Base-by-base conservation (phyloP, 2,797 vertebrate genomes). In the Aythya fuligula region DNA sequence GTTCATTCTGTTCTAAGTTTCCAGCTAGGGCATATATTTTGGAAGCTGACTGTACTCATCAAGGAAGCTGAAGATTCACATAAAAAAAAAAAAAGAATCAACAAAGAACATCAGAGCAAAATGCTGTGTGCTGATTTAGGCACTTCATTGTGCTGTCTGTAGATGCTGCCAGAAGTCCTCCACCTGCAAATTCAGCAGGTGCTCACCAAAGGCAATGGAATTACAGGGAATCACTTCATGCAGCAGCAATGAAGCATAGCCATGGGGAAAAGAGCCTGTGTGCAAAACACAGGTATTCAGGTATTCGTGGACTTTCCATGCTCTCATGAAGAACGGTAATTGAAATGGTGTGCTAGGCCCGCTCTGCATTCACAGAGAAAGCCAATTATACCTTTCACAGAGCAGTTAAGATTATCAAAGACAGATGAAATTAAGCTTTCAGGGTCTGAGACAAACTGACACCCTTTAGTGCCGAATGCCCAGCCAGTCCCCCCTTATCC, bases 211-310 rank as follows among this genome's bases (percentile, higher is more conserved):
- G 57, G 83, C 14, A 16, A 15, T 25, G 14, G 58, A 43, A 85
- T 85, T 3, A 13, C 19, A 65, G 28, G 15, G 39, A 45, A 53
- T 22, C 5, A 2, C 24, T 64, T 67, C 7, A 32, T 22, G 41
- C 24, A 81, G 58, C 28, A 45, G 7, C 54, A 75, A 25, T 36
- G 7, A 79, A 62, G 69, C 47, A 41, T 17, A 61, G 8, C 11
- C 24, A 24, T 0, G 2, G 32, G 56, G 56, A n/a, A 54, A 81
- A 61, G 15, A 8, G 27, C 17, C 22, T 38, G 27, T 32, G 4
- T 82, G 56, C 18, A 47, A 79, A 78, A 60, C 10, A n/a, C 0
- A 0, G 25, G 3, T 24, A 47, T 1, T 11, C 0, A 0, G 28
- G 3, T 24, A 47, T 1, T 11, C 0, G 1, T 25, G 41, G 34